These are phyloP conservation scores for Anaspis maculata DNA, from an alignment of 2,888 invertebrate genomes.

Conservation along the genomic window DNA sequence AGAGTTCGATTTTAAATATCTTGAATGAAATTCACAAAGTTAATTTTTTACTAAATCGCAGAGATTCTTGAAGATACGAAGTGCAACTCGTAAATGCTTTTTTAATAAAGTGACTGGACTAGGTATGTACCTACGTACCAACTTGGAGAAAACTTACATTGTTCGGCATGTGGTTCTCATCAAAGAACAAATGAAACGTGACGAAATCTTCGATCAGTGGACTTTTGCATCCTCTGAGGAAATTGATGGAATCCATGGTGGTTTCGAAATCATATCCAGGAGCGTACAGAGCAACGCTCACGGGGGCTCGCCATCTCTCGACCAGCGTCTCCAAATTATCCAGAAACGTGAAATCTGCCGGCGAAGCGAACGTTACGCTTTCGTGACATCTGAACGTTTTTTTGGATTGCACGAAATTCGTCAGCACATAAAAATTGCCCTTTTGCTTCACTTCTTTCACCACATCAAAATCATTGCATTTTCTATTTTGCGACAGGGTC, in stretches of 20 bases:
- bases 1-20: background rate
- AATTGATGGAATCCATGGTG: conserved; percentile 65
- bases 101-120: too few species aligned
- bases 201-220: conserved; percentile 65
- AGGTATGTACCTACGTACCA: background rate
- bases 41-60: too few species aligned
- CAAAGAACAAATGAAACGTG: conserved; percentile 77
- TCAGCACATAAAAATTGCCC: conserved; percentile 4
- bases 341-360: conserved; percentile 66
- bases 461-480: too few species aligned
- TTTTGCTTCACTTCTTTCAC: conserved; percentile 1
- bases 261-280: conserved; percentile 68
- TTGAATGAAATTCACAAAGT: background rate
- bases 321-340: conserved; percentile 72
- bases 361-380: conserved; percentile 51
- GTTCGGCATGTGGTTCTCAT: conserved; percentile 64
- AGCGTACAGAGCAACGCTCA: conserved; percentile 72
- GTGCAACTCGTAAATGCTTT: too few species aligned
- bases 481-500: too few species aligned
- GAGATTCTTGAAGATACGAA: too few species aligned
- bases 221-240: conserved; percentile 61
- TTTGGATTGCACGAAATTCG: conserved; percentile 2
- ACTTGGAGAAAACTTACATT: too few species aligned
- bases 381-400: conserved; percentile 36
- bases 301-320: conserved; percentile 72